Percentiles rank a stretch among this genome's conserved stretches.
These are phyloP conservation scores for Pyrgilauda ruficollis DNA, from an alignment of 2,113 vertebrate species.

Conservation along the genomic window DNA sequence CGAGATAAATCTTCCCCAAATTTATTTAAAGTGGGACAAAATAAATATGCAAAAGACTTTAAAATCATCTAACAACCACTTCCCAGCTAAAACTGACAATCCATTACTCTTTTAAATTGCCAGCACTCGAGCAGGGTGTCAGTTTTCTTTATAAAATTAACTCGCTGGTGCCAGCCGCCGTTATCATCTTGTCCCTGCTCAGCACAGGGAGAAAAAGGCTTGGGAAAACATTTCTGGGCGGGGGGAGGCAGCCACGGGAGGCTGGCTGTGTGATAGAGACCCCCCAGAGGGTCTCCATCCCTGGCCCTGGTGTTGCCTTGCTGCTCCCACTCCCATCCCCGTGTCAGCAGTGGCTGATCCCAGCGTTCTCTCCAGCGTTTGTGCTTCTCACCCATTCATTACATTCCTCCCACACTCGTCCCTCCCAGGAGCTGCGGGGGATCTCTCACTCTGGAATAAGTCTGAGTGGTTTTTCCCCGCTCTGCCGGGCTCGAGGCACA, in stretches of 20 bases:
- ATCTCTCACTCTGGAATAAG: not conserved
- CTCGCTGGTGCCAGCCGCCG: constrained; percentile 38
- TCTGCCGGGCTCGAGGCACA: not conserved
- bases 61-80: constrained; percentile 62
- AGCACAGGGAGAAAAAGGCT: not conserved
- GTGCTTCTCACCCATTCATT: not conserved
- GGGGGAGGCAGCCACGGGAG: not conserved
- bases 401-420: not conserved
- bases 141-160: constrained; percentile 55
- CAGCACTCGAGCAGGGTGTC: constrained; percentile 37
- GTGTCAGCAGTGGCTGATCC: not conserved
- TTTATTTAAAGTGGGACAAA: constrained; percentile 72
- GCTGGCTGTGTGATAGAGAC: not conserved
- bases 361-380: not conserved
- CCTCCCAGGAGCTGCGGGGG: not conserved
- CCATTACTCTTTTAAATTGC: constrained; percentile 66
- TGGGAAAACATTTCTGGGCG: not conserved
- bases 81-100: constrained; percentile 70
- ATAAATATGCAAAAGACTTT: constrained; percentile 74
- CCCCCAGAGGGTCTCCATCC: not conserved
- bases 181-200: constrained; percentile 30
- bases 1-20: constrained; percentile 73
- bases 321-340: not conserved
- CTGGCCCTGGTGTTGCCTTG: not conserved
- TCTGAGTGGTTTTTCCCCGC: not conserved